Conservation (phyloP, 2,888 invertebrate genomes). For the Polyommatus iphigenia region DNA sequence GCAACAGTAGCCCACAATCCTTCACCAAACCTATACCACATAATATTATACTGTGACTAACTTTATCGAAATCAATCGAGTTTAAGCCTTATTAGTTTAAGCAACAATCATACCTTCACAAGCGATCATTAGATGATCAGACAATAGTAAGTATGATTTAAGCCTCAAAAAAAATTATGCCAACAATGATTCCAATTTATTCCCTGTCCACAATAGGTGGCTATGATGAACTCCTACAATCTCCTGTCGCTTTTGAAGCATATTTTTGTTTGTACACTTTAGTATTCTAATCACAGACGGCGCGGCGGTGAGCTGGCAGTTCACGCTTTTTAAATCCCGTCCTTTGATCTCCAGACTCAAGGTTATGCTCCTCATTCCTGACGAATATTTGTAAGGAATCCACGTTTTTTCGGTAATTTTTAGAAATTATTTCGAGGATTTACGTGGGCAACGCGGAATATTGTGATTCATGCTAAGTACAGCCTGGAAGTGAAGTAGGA, state of each 20-base stretch:
- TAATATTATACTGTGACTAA: no score
- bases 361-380: background rate
- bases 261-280: conserved; percentile 6
- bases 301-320: background rate
- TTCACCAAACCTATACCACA: no score
- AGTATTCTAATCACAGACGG: background rate
- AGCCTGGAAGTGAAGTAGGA: background rate
- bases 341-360: background rate
- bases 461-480: background rate
- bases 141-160: background rate
- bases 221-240: background rate
- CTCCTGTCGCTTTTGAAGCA: background rate
- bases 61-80: no score
- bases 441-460: background rate
- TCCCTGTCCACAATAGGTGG: background rate
- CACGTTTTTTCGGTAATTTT: conserved; percentile 13
- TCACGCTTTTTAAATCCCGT: conserved; percentile 3
- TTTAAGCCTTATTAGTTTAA: no score
- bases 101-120: no score
- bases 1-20: no score
- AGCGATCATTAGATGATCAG: no score
- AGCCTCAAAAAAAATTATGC: background rate
- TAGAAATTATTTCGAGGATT: background rate
- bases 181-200: background rate
- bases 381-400: conserved; percentile 1